A percentile compares a stretch with the other conserved stretches of the same genome.
Evolutionary conservation across 2,113 vertebrate genomes (phyloP).

Genomic region (Nothoprocta perdicaria): DNA sequence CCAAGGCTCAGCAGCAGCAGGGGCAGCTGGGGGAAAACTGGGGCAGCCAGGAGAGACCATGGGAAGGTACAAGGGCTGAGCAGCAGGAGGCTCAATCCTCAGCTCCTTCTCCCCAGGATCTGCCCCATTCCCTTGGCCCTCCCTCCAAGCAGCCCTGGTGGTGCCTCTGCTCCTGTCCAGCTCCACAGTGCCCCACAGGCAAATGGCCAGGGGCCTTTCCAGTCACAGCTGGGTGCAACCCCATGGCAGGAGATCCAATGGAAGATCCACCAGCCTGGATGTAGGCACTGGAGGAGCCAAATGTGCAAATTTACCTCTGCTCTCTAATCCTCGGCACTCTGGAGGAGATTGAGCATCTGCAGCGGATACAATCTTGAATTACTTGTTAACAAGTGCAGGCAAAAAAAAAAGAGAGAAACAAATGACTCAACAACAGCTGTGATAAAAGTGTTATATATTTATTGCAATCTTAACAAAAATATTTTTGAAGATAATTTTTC

Average conservation of each 20-base stretch:
- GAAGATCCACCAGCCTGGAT: background rate
- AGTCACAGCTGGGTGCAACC: fast-evolving
- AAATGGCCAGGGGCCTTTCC: background rate
- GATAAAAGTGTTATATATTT: conserved; percentile 76
- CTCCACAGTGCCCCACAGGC: background rate
- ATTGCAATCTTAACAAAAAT: conserved; percentile 82
- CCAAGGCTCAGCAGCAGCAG: background rate
- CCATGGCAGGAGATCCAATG: background rate
- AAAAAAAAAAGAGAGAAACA: conserved; percentile 35
- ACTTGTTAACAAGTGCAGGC: background rate
- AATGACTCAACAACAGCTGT: conserved; percentile 28
- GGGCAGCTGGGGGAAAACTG: fast-evolving
- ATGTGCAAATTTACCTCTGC: fast-evolving
- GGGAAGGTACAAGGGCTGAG: background rate
- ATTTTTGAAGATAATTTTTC: conserved; percentile 63
- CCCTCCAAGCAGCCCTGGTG: fast-evolving
- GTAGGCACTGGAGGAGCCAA: fast-evolving
- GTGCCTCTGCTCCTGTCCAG: fast-evolving
- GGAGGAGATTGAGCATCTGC: background rate
- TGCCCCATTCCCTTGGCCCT: no score
- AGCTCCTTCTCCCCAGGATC: background rate
- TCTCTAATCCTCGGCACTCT: fast-evolving
- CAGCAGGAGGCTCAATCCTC: background rate
- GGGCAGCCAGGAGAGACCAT: background rate
- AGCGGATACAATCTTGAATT: background rate